Evolutionary conservation across 2,797 vertebrate genomes (phyloP).

Genomic region (Gastrophryne carolinensis): DNA sequence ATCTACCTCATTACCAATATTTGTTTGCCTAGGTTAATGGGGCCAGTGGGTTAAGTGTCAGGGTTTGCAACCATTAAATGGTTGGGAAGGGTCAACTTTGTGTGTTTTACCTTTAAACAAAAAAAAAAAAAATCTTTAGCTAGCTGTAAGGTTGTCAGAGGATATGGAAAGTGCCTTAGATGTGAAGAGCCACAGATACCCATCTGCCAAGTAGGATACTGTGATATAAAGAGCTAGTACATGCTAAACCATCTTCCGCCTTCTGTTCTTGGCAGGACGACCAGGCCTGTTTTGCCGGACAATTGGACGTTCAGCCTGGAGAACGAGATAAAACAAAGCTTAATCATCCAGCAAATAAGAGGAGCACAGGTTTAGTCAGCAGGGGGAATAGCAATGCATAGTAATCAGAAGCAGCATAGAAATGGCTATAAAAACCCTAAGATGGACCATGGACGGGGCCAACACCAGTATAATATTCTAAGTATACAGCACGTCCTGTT

Average conservation of each 20-base stretch:
- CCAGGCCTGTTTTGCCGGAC: conserved; percentile 46
- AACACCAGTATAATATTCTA: too few species aligned
- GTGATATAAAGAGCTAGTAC: not conserved
- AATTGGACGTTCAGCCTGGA: conserved; percentile 40
- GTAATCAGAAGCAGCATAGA: too few species aligned
- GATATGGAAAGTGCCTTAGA: conserved; percentile 28
- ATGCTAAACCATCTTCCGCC: conserved; percentile 42
- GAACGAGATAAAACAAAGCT: not conserved
- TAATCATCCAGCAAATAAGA: too few species aligned
- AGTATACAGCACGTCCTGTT: too few species aligned
- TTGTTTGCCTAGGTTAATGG: too few species aligned
- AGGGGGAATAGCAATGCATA: too few species aligned
- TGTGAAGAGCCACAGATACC: not conserved
- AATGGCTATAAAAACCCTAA: too few species aligned
- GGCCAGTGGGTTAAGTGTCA: too few species aligned
- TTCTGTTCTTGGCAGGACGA: conserved; percentile 49
- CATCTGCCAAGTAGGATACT: not conserved
- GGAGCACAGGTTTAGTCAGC: too few species aligned
- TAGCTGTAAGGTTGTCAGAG: not conserved
- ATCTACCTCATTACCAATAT: not conserved
- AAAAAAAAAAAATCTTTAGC: not conserved
- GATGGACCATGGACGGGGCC: too few species aligned
- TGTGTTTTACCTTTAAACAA: not conserved
- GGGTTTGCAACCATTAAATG: not conserved
- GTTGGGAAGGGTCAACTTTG: not conserved